Evolutionary conservation across 1,140 invertebrate species (phyloP).

Genomic region (Asbolus verrucosus): DNA sequence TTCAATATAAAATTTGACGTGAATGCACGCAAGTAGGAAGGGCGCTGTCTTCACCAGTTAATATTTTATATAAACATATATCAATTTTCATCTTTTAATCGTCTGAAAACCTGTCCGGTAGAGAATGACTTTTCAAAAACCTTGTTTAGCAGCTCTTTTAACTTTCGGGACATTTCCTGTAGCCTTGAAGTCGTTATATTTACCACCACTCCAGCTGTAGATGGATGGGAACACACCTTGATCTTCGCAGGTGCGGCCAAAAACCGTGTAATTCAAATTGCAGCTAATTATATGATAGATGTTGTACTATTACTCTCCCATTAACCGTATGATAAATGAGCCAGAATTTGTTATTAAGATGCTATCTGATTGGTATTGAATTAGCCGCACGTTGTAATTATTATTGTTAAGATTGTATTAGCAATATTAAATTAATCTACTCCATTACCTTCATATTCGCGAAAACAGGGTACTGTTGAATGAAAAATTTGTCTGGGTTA

Average conservation of each 20-base stretch:
- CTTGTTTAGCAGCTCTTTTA: conserved; percentile 35
- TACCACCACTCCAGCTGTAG: conserved; percentile 43
- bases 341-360: conserved; percentile 44
- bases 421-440: conserved; percentile 30
- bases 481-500: too few relatives aligned
- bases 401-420: conserved; percentile 35
- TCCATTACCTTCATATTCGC: neutral
- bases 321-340: conserved; percentile 46
- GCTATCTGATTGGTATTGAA: conserved; percentile 34
- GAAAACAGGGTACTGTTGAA: too few relatives aligned
- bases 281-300: conserved; percentile 53
- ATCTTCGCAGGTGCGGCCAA: conserved; percentile 51
- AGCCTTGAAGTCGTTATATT: conserved; percentile 39
- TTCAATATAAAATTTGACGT: conserved; percentile 42
- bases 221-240: conserved; percentile 52
- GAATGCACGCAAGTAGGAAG: conserved; percentile 43
- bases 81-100: conserved; percentile 34
- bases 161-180: conserved; percentile 42
- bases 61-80: conserved; percentile 41
- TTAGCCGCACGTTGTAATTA: conserved; percentile 20
- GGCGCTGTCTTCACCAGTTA: conserved; percentile 42
- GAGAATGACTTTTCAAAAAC: conserved; percentile 36
- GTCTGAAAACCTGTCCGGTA: conserved; percentile 29
- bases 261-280: conserved; percentile 54
- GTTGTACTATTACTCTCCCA: conserved; percentile 49